Base-by-base conservation (phyloP, 2,888 invertebrate genomes). In the Heterodera filipjevi region DNA sequence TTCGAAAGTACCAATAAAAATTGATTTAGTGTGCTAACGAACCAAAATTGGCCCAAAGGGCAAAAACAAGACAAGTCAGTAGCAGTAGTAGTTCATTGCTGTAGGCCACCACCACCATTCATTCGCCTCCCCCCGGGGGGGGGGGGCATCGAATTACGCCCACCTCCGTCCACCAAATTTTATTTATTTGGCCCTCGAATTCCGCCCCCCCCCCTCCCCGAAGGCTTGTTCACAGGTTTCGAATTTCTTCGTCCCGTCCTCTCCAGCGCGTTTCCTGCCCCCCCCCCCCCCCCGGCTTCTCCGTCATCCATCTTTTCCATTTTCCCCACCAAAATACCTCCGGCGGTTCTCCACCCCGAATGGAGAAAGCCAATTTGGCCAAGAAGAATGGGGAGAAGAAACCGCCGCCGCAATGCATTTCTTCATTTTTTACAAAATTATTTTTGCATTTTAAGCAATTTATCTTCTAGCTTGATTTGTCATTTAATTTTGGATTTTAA, bases 211-310 rank as follows among this genome's bases (percentile, higher is more conserved):
- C 53, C 53, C 53, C 5, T 6, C 53, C 53, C 53, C 27, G 27
- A 27, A 22, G 27, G 59, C 59, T n/a, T 59, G 59, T 59, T 59
- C 59, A n/a, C 59, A n/a, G 59, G 59, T 59, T 59, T 59, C 59
- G 27, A 59, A 59, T 59, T 59, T 59, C 59, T 59, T 10, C 59
- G 22, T 22, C 27, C 59, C 53, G 5, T 27, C 59, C 27, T 27
- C 59, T 5, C 59, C 59, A n/a, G 59, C 59, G 27, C 27, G 27
- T 59, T 59, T 59, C 27, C 27, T 16, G 2, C 46, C 46, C 46
- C 19, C 19, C 19, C 12, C 46, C 46, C 39, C 39, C 39, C 39
- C 39, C 2, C 39, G 39, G 39, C 39, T 39, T 39, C 3, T 14
- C 59, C 59, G 59, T 59, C 59, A 59, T 59, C 59, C 59, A 59